Base-by-base conservation (phyloP, 53 echinoderm and acorn worm genomes). In the Mesocentrotus franciscanus region DNA sequence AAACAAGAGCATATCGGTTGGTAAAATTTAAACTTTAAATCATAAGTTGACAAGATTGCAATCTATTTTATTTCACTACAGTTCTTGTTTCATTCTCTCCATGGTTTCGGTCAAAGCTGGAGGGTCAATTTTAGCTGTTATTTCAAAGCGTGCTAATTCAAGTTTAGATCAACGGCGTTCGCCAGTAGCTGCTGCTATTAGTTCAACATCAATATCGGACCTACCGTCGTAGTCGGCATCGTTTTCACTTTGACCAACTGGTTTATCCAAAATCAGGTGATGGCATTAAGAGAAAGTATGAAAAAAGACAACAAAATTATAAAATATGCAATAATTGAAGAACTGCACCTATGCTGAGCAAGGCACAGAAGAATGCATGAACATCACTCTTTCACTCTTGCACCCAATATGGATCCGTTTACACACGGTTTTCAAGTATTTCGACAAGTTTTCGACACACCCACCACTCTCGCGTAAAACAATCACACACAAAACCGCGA, bases 201-300 rank as follows among this genome's bases (percentile, higher is more conserved):
- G 94, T 61, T 94, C 94, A 36, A 58, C 84, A 94, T 83, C 85
- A 32, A 66, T 94, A 12, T 83, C 81, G 10, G 94, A 94, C 94
- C 94, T 94, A 94, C 94, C 94, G 61, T 94, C 35, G 35, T 83
- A 83, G 84, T 94, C 94, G 61, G 59, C 60, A 22, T 94, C 94
- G 84, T 58, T 83, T 61, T 94, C 94, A 94, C 81, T 61, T 58
- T 83, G 18, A 94, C 94, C 94, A 18, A 94, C 94, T 94, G 94
- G 76, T 49, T 93, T 75, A 74, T 93, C 93, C 93, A 75, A 30
- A 30, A 55, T 81, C 81, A 62, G 35, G 78, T 59, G 93, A 74
- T 24, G 17, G 76, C 93, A 93, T 71, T 74, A 92, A 90, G 29
- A 90, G 90, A 90, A 90, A 85, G 10, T 22, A 71, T 24, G 32